These are phyloP conservation scores for Aromia moschata DNA, from an alignment of 2,888 invertebrate species.

Conservation along the genomic window DNA sequence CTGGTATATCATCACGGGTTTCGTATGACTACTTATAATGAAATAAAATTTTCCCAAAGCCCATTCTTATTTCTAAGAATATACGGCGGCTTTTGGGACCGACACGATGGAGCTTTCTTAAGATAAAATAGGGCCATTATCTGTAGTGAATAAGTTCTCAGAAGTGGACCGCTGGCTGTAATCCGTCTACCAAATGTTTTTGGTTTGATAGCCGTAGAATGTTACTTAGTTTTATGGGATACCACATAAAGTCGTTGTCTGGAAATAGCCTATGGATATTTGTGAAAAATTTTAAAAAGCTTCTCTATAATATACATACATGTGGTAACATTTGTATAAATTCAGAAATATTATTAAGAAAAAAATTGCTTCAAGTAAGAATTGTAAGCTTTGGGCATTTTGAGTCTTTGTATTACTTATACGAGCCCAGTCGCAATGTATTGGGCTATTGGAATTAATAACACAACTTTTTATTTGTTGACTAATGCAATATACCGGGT, in stretches of 20 bases:
- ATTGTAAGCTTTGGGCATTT: no score
- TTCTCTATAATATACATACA: not conserved
- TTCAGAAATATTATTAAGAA: not conserved
- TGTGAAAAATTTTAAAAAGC: no score
- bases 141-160: constrained; percentile 27
- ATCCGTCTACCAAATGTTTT: constrained; percentile 31
- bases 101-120: constrained; percentile 7
- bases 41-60: not conserved
- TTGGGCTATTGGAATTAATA: no score
- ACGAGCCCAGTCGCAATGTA: no score
- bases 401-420: no score
- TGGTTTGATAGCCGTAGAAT: constrained; percentile 28
- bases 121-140: constrained; percentile 29
- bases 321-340: not conserved
- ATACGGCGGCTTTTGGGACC: not conserved
- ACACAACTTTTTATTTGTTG: no score
- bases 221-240: constrained; percentile 23
- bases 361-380: no score
- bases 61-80: not conserved
- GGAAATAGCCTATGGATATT: not conserved
- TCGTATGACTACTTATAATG: no score
- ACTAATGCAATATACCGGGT: no score
- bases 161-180: constrained; percentile 28
- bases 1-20: no score
- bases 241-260: not conserved